Evolutionary conservation across 2,888 invertebrate genomes (phyloP), one percentile per base, ranked within the genome.

Genomic region (Coleophora flavipennella): DNA sequence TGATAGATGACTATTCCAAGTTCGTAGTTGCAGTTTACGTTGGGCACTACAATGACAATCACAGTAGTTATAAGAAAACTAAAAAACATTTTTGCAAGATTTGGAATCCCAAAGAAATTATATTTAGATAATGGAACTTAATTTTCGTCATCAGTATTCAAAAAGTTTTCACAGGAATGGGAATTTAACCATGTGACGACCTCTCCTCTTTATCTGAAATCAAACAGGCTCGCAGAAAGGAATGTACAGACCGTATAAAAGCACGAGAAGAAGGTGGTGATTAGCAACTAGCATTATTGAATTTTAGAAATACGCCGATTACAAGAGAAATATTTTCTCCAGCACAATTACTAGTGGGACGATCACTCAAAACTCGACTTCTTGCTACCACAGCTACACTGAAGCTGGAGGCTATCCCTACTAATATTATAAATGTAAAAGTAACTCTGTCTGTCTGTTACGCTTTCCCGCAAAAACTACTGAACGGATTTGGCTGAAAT

Each of bases 1-100:
- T 42, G 8, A 40, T 42, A 1, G 45, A 42, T 13, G 40, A 42
- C 13, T 45, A 38, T 14, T 43, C 43, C 1, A 43, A 43, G 31
- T 40, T 26, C 26, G 29, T 40, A 1, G 40, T 38, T 6, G 38
- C 35, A 9, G 34, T 12, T 6, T 25, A 36, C 9, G 13, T 32
- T 14, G 20, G 13, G 1, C 13, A 35, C 25, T 31, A 36, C 25
- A 10, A 32, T 33, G 1, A 12, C 36, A 8, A 40, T 43, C 3
- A n/a, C n/a, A n/a, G 3, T 6, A 10, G n/a, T 25, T 9, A 2
- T 42, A 2, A 43, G 38, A 27, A n/a, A n/a, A 1, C 3, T 42
- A 2, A 43, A 40, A 27, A n/a, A n/a, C 1, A 40, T 43, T 2
- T 43, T 43, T 25, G 29, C 29, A 1, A 26, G 40, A 3, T 38